Conservation (phyloP, 2,888 invertebrate genomes). For the Amphipoea lucens region DNA sequence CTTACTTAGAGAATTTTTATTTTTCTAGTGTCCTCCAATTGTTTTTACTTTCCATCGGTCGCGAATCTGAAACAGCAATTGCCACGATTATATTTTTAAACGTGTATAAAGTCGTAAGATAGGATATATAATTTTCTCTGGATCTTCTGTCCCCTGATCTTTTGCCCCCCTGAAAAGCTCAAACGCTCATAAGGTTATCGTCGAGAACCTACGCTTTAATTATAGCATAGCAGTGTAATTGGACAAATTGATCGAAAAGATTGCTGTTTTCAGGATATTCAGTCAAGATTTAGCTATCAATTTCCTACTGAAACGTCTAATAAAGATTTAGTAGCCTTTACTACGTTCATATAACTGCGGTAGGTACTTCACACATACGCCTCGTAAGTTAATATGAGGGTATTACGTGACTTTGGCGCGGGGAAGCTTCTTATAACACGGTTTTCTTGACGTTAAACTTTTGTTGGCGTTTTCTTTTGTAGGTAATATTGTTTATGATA, state of each 20-base stretch:
- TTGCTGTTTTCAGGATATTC: not conserved
- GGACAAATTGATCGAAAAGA: not conserved
- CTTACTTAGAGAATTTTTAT: too few relatives aligned
- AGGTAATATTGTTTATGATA: slow-evolving; percentile 27
- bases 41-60: not conserved
- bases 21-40: too few relatives aligned
- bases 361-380: slow-evolving; percentile 16
- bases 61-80: not conserved
- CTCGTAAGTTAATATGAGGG: slow-evolving; percentile 29
- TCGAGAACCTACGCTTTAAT: too few relatives aligned
- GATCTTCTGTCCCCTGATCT: too few relatives aligned
- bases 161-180: too few relatives aligned
- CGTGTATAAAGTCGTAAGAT: too few relatives aligned
- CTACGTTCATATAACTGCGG: not conserved
- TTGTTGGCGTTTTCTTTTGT: not conserved
- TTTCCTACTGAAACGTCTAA: not conserved
- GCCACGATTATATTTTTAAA: not conserved
- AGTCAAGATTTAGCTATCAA: slow-evolving; percentile 1
- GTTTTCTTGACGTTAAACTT: slow-evolving; percentile 24
- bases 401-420: slow-evolving; percentile 45
- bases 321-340: slow-evolving; percentile 17
- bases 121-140: too few relatives aligned
- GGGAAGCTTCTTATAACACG: slow-evolving; percentile 39
- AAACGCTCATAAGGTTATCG: too few relatives aligned
- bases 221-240: too few relatives aligned